Conservation (phyloP, 1,140 invertebrate genomes). For the Drosophila repletoides region DNA sequence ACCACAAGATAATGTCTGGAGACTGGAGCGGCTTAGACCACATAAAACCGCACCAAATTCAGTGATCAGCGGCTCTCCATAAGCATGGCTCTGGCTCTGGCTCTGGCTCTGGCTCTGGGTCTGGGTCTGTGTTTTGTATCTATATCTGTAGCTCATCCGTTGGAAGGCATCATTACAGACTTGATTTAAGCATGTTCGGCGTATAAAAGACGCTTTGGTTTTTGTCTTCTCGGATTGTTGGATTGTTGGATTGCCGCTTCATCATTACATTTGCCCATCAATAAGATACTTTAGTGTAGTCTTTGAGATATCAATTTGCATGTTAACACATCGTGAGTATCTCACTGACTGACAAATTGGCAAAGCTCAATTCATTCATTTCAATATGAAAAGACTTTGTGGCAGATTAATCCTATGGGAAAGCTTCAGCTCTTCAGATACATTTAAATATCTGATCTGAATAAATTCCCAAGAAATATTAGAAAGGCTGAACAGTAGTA, state of each 20-base stretch:
- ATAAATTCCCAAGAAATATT: neutral
- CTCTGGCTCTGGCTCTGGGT: neutral
- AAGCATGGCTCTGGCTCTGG: neutral
- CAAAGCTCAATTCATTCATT: constrained; percentile 38
- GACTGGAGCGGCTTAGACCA: constrained; percentile 32
- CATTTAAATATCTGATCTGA: neutral
- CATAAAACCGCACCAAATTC: constrained; percentile 53
- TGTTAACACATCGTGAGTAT: constrained; percentile 62
- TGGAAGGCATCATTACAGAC: constrained; percentile 44
- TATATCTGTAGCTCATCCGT: constrained; percentile 28
- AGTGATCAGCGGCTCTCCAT: constrained; percentile 48
- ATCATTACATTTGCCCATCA: constrained; percentile 29
- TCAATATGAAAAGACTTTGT: constrained; percentile 23
- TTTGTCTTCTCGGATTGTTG: constrained; percentile 17
- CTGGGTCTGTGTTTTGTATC: neutral
- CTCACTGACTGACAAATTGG: constrained; percentile 60
- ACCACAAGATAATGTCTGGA: constrained; percentile 47
- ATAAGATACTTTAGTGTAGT: constrained; percentile 20
- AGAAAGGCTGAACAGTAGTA: constrained; percentile 23
- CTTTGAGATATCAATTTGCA: constrained; percentile 69
- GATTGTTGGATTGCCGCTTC: constrained; percentile 23
- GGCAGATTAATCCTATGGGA: constrained; percentile 8
- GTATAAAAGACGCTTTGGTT: constrained; percentile 44
- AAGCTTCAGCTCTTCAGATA: too few species aligned
- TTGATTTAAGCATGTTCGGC: constrained; percentile 49